These are phyloP conservation scores for Echinops telfairi DNA, from an alignment of 2,113 vertebrate species.

Conservation along the genomic window DNA sequence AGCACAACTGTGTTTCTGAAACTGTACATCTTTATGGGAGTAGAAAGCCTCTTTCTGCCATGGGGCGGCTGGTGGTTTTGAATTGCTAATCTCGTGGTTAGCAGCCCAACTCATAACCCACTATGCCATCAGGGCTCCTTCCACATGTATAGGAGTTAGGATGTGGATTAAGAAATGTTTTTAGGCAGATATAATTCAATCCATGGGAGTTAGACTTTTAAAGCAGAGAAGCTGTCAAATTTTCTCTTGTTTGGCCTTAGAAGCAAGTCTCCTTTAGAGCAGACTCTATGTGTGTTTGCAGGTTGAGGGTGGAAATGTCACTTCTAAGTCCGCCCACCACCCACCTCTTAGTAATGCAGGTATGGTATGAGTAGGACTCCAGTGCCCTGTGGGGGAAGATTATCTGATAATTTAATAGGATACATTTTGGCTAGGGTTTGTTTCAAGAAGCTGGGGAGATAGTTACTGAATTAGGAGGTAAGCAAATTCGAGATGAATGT, in stretches of 20 bases:
- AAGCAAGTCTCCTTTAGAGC: background rate
- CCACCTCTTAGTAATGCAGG: background rate
- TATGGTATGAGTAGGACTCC: background rate
- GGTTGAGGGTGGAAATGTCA: background rate
- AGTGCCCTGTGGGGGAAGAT: background rate
- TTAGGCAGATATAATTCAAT: background rate
- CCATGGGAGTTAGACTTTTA: slow-evolving; percentile 21
- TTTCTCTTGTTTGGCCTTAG: background rate
- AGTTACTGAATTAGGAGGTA: background rate
- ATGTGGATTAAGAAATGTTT: background rate
- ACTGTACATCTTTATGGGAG: no score
- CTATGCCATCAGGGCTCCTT: background rate
- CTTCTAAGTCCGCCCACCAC: background rate
- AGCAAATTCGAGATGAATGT: background rate
- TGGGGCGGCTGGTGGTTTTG: background rate
- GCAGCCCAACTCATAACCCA: background rate
- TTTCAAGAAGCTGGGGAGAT: background rate
- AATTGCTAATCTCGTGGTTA: background rate
- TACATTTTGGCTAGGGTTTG: background rate
- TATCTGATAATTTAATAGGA: background rate
- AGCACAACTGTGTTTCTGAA: background rate
- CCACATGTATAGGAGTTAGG: background rate
- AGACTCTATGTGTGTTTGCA: background rate
- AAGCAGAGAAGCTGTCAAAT: background rate
- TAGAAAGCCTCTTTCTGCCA: background rate